Conservation (phyloP, 2,797 vertebrate genomes). For the Poeciliopsis presidionis region DNA sequence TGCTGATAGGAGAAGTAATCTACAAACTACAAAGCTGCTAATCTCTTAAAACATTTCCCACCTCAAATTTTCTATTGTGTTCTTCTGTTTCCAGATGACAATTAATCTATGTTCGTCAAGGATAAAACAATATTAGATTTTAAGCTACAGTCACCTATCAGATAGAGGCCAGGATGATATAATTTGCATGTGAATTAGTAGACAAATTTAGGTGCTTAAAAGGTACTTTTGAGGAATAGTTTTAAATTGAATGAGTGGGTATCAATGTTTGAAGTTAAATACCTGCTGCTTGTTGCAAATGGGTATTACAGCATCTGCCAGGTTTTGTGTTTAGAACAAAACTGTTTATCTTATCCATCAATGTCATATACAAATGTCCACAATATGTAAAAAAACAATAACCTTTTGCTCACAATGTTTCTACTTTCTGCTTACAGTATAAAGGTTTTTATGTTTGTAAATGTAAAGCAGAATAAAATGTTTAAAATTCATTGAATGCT, state of each 20-base stretch:
- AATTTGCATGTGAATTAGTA: not conserved
- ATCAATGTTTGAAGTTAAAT: not conserved
- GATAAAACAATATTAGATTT: not conserved
- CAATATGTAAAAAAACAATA: not conserved
- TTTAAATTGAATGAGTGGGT: not conserved
- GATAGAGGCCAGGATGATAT: not conserved
- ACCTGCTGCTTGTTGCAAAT: not conserved
- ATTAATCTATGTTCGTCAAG: not conserved
- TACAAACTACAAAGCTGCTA: not conserved
- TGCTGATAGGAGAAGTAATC: not conserved
- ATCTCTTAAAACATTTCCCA: not conserved
- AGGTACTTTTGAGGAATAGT: not conserved
- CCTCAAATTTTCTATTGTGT: not conserved
- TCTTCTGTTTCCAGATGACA: not conserved
- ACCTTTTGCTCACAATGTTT: not conserved
- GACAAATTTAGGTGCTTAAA: not conserved
- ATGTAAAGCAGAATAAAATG: not conserved
- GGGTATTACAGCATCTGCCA: not conserved
- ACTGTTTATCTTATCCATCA: not conserved
- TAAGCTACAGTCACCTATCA: not conserved
- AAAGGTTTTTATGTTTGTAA: not conserved
- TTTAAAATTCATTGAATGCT: not conserved
- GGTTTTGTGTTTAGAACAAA: not conserved
- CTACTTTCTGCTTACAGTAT: not conserved
- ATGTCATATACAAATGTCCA: not conserved